Conservation (phyloP, 2,797 vertebrate genomes). For the Gobio occitaniae region DNA sequence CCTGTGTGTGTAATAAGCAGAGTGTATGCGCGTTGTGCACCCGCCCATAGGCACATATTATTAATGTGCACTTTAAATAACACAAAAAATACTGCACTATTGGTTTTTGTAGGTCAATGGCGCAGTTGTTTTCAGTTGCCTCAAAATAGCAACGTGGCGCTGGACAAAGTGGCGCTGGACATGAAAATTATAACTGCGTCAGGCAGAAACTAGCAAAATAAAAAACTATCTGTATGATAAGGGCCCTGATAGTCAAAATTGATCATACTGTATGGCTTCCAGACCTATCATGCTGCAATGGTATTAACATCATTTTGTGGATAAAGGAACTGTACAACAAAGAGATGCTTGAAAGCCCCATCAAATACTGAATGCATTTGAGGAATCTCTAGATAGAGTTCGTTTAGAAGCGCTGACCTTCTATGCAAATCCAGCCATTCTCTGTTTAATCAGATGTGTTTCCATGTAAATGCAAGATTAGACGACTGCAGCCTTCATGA, state of each 20-base stretch:
- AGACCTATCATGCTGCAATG: neutral
- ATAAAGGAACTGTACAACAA: slow-evolving; percentile 7
- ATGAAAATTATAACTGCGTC: too few species aligned
- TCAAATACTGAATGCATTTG: slow-evolving; percentile 6
- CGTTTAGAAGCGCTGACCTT: slow-evolving; percentile 38
- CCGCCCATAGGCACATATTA: too few species aligned
- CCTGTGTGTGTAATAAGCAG: too few species aligned
- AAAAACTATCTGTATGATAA: too few species aligned
- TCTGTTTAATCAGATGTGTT: slow-evolving; percentile 50
- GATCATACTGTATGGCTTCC: neutral
- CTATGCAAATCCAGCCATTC: slow-evolving; percentile 36
- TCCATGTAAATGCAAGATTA: slow-evolving; percentile 52
- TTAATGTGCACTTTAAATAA: too few species aligned
- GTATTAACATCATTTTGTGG: neutral
- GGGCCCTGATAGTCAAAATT: neutral
- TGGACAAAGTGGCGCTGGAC: too few species aligned
- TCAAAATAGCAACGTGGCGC: too few species aligned
- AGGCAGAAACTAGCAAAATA: too few species aligned
- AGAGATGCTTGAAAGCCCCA: slow-evolving; percentile 33
- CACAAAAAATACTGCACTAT: too few species aligned
- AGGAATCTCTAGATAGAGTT: slow-evolving; percentile 29
- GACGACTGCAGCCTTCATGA: slow-evolving; percentile 44
- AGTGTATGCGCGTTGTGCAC: too few species aligned
- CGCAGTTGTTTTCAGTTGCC: too few species aligned
- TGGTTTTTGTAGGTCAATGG: too few species aligned